Base-by-base conservation (phyloP, 2,888 invertebrate genomes). In the Octonoba sinensis region DNA sequence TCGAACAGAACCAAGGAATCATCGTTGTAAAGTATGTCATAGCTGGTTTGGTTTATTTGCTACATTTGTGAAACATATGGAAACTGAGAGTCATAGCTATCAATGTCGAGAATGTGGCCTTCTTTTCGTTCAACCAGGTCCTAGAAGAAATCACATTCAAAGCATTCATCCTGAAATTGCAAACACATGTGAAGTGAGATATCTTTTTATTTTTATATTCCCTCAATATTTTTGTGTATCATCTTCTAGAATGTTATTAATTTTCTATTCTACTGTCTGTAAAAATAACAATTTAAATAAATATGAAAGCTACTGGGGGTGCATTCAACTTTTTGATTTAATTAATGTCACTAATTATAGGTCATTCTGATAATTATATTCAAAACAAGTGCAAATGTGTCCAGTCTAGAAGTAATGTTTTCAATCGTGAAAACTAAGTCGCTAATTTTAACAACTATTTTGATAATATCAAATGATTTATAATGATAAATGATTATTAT, bases 11-110 rank as follows among this genome's bases (percentile, higher is more conserved):
- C 86, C 86, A n/a, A 77, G 86, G 15, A 86, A 86, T 76, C 85
- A 85, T 65, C 84, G 86, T 44, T 86, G 86, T 51, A 85, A 86
- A 71, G 85, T 86, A 18, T 86, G 86, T 78, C 86, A 86, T 24
- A 86, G 84, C 46, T 86, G 86, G 85, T 86, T 85, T 77, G 86
- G 86, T 49, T 78, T 86, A 51, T 84, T 84, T 72, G 85, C 86
- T 44, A 85, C 86, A 54, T 86, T 85, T 77, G 84, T 86, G 3
- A 84, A 85, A 49, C 86, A 86, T 54, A 83, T 86, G 84, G 86
- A 86, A 77, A 86, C 85, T 18, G 86, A 86, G 76, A 83, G 83
- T 47, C 86, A 86, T 73, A 84, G 85, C 49, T 85, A 86, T 73
- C 82, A 82, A 16, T 86, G 86, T 71, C 77, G 74, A n/a, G 84